Conservation (phyloP, 2,888 invertebrate species). For the Hyles lineata region DNA sequence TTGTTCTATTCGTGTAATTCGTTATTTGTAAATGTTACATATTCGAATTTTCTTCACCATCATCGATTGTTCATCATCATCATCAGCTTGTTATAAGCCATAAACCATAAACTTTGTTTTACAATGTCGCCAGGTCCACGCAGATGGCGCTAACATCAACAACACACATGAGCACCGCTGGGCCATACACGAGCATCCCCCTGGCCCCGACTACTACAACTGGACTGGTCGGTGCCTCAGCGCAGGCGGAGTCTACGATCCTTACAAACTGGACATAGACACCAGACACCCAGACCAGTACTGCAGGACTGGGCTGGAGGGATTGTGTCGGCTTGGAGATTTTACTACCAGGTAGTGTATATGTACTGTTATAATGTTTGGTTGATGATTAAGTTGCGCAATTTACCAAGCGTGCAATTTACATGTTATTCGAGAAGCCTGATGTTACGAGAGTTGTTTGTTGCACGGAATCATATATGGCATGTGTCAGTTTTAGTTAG, state of each 20-base stretch:
- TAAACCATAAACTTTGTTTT: neutral
- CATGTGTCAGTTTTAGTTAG: too few relatives aligned
- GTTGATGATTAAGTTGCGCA: neutral
- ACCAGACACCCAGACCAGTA: constrained; percentile 83
- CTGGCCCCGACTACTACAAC: constrained; percentile 95
- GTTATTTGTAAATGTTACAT: too few relatives aligned
- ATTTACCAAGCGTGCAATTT: too few relatives aligned
- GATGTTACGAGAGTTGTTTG: too few relatives aligned
- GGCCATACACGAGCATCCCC: constrained; percentile 91
- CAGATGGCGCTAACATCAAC: constrained; percentile 92
- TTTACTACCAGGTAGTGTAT: constrained; percentile 83
- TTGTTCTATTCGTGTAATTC: too few relatives aligned
- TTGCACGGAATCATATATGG: too few relatives aligned
- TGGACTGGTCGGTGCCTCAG: constrained; percentile 94
- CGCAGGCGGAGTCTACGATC: constrained; percentile 90
- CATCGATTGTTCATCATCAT: too few relatives aligned
- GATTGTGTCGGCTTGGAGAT: constrained; percentile 91
- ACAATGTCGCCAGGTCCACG: constrained; percentile 87
- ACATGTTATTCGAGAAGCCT: too few relatives aligned
- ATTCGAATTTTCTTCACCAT: too few relatives aligned
- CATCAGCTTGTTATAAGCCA: too few relatives aligned
- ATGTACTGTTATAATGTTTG: neutral
- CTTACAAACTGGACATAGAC: constrained; percentile 88
- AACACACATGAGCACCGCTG: constrained; percentile 91
- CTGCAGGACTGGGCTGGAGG: constrained; percentile 84